These are phyloP conservation scores for Volucella zonaria DNA, from an alignment of 2,888 invertebrate species.

Conservation along the genomic window DNA sequence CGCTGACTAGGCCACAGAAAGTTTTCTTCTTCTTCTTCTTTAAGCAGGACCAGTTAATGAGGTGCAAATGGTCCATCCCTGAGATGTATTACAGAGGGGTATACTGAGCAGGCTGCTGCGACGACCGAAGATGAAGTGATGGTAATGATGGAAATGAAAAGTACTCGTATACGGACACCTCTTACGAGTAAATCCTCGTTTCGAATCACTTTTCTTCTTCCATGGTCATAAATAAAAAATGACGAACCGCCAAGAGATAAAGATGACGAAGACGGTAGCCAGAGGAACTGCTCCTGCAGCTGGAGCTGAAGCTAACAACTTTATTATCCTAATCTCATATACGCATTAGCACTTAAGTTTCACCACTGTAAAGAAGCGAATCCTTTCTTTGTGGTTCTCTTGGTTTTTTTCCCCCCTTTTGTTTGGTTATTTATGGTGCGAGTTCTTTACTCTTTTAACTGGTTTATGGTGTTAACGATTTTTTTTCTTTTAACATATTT, in stretches of 20 bases:
- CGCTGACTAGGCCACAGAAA: conserved; percentile 1
- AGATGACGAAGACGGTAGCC: not conserved
- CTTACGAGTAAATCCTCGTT: conserved; percentile 15
- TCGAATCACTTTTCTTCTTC: conserved; percentile 54
- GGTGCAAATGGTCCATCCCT: conserved; percentile 63
- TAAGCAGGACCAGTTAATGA: conserved; percentile 52
- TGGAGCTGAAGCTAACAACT: conserved; percentile 34
- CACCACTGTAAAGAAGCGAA: conserved; percentile 4
- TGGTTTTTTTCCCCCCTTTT: not conserved
- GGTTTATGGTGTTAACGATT: conserved; percentile 42
- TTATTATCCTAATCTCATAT: conserved; percentile 67
- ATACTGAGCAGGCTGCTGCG: not conserved
- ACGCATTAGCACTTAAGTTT: conserved; percentile 63
- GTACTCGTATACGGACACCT: conserved; percentile 8
- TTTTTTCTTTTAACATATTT: not conserved
- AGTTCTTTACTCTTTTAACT: conserved; percentile 40
- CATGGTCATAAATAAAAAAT: conserved; percentile 59
- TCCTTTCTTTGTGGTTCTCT: conserved; percentile 21
- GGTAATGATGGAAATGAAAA: conserved; percentile 2
- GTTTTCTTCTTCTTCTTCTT: not conserved
- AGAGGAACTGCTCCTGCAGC: conserved; percentile 9
- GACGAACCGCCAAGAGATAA: conserved; percentile 39
- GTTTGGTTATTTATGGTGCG: conserved; percentile 38
- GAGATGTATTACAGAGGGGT: conserved; percentile 47
- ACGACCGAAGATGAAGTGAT: no score